These are phyloP conservation scores for Myripristis murdjan DNA, from an alignment of 2,797 vertebrate genomes.

Conservation along the genomic window DNA sequence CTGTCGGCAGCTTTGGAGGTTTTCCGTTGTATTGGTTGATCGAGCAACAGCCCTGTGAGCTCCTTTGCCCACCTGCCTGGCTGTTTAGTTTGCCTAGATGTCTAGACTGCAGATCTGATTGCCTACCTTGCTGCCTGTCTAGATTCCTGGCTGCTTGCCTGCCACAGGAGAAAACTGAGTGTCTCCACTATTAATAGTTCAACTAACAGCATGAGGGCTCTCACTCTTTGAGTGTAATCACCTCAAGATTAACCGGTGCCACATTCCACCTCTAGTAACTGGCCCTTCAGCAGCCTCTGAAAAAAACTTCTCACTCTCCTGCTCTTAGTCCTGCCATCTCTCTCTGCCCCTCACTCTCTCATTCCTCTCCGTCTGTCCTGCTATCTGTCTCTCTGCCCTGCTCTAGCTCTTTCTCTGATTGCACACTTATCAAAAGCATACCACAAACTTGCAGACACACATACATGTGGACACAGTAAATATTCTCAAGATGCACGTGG, in stretches of 20 bases:
- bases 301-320: slow-evolving; percentile 3
- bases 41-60: slow-evolving; percentile 16
- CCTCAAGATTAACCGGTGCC: slow-evolving; percentile 60
- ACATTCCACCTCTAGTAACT: slow-evolving; percentile 44
- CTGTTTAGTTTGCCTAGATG: slow-evolving; percentile 30
- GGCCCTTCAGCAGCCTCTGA: slow-evolving; percentile 9
- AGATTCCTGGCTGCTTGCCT: slow-evolving; percentile 44
- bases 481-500: too few species aligned
- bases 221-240: slow-evolving; percentile 63
- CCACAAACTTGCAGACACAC: too few species aligned
- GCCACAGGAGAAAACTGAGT: slow-evolving; percentile 54
- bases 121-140: slow-evolving; percentile 50
- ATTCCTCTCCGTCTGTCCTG: too few species aligned
- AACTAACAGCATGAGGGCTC: slow-evolving; percentile 64
- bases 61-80: slow-evolving; percentile 28
- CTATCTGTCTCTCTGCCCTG: neutral
- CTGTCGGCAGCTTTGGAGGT: neutral
- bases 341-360: slow-evolving; percentile 8
- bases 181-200: slow-evolving; percentile 74
- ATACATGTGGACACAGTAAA: too few species aligned
- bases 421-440: too few species aligned
- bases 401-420: neutral
- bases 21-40: neutral
- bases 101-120: slow-evolving; percentile 24
- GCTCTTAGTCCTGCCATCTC: neutral